phyloP scores from a whole-genome alignment of 2,797 vertebrate species.

The Pipistrellus pipistrellus region DNA sequence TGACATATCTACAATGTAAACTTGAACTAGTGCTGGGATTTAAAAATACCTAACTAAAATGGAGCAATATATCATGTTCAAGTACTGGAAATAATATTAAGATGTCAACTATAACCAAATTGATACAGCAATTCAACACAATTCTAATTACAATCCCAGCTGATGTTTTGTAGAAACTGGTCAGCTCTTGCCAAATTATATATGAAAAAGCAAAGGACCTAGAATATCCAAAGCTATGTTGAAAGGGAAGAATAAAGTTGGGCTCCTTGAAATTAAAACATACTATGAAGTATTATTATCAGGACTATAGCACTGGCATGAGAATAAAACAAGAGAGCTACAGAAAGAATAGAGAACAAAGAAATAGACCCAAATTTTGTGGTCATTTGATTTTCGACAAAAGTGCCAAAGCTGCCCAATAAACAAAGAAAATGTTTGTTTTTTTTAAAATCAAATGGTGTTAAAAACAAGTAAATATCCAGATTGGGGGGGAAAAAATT shows the following conservation, averaged over 20 bases:
- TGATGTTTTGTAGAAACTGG: background rate
- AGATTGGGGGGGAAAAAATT: background rate
- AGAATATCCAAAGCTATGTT: conserved; percentile 6
- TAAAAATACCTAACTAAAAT: conserved; percentile 57
- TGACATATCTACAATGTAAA: background rate
- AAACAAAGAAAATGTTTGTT: background rate
- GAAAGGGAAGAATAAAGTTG: background rate
- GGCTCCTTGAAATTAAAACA: background rate
- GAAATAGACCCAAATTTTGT: background rate
- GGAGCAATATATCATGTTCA: background rate
- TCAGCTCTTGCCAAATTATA: background rate
- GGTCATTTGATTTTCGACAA: background rate
- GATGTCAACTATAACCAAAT: background rate
- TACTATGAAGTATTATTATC: background rate
- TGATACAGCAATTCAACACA: background rate
- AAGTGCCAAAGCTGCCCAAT: background rate
- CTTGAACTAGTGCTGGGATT: conserved; percentile 18
- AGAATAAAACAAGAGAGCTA: background rate
- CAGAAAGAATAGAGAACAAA: background rate
- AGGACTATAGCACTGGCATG: background rate
- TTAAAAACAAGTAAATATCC: background rate
- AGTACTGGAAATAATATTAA: background rate
- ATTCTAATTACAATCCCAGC: conserved; percentile 24
- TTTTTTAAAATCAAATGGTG: background rate
- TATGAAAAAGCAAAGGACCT: conserved; percentile 5